phyloP scores from a whole-genome alignment of 2,797 vertebrate genomes.

The Trachurus trachurus region DNA sequence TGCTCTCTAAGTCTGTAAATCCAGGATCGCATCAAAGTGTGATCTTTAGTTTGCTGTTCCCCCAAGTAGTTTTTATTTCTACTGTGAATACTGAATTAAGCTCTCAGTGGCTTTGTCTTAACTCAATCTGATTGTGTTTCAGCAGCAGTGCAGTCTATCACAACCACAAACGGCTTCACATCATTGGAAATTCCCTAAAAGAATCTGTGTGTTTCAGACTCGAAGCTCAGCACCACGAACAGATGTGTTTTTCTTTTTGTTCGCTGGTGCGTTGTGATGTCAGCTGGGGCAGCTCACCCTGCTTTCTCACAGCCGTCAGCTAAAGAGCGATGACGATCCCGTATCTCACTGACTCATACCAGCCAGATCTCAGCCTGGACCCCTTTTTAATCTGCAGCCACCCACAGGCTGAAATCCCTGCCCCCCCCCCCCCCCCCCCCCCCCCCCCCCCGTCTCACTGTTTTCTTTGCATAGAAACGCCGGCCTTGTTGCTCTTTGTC shows the following conservation, averaged over 20 bases:
- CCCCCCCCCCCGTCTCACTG: constrained; percentile 27
- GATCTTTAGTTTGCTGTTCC: neutral
- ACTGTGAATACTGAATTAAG: neutral
- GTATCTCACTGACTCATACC: constrained; percentile 68
- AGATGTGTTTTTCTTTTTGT: constrained; percentile 63
- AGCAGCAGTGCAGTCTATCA: constrained; percentile 7
- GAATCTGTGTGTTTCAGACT: neutral
- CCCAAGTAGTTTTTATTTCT: neutral
- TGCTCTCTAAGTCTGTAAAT: neutral
- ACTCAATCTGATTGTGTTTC: constrained; percentile 2
- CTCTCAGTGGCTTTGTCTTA: neutral
- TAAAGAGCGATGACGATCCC: constrained; percentile 44
- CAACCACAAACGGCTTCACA: constrained; percentile 26
- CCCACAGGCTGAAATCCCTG: constrained; percentile 58
- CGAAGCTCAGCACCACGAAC: constrained; percentile 12
- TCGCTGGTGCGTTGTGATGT: constrained; percentile 46
- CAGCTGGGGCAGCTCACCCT: constrained; percentile 42
- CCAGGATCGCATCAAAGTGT: neutral
- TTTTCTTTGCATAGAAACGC: constrained; percentile 62
- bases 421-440: neutral
- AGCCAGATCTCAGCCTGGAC: constrained; percentile 46
- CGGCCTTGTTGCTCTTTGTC: constrained; percentile 45
- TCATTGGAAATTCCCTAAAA: constrained; percentile 54
- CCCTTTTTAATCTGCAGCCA: constrained; percentile 65
- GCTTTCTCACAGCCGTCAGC: constrained; percentile 45